Conservation (phyloP, 92 coral and sea anemone species). For the Parazoanthus atlanticus region DNA sequence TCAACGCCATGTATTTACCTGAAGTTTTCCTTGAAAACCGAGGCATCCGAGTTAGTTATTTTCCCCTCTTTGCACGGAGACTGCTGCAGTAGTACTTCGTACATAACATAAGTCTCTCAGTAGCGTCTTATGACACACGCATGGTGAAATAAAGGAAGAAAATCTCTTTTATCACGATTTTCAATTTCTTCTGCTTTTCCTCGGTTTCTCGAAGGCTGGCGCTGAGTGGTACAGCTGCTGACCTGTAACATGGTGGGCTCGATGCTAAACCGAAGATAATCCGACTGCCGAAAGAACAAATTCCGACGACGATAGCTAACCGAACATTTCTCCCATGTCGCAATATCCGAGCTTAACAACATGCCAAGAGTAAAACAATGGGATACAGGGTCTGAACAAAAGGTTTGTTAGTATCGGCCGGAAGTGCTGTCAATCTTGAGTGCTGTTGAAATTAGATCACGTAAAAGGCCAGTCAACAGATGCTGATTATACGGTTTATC, state of each 20-base stretch:
- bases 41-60: conserved; percentile 74
- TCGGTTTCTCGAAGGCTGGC: conserved; percentile 45
- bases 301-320: conserved; percentile 8
- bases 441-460: conserved; percentile 17
- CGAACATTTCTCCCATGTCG: conserved; percentile 18
- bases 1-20: conserved; percentile 29
- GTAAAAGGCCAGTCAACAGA: conserved; percentile 30
- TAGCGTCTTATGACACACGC: not conserved
- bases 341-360: conserved; percentile 14
- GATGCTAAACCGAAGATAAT: not conserved
- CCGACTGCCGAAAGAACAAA: conserved; percentile 3
- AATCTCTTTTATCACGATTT: not conserved
- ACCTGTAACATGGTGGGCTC: conserved; percentile 36
- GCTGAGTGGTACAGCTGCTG: conserved; percentile 74
- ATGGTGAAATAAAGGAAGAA: not conserved
- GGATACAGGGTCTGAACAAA: not conserved
- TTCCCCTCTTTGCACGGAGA: conserved; percentile 32
- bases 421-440: conserved; percentile 15
- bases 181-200: not conserved
- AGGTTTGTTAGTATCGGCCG: not conserved
- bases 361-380: not conserved
- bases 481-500: not conserved
- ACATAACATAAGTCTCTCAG: conserved; percentile 23
- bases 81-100: conserved; percentile 16
- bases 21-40: conserved; percentile 87